Evolutionary conservation across 2,888 invertebrate species (phyloP).

Genomic region (Caenorhabditis sp.): DNA sequence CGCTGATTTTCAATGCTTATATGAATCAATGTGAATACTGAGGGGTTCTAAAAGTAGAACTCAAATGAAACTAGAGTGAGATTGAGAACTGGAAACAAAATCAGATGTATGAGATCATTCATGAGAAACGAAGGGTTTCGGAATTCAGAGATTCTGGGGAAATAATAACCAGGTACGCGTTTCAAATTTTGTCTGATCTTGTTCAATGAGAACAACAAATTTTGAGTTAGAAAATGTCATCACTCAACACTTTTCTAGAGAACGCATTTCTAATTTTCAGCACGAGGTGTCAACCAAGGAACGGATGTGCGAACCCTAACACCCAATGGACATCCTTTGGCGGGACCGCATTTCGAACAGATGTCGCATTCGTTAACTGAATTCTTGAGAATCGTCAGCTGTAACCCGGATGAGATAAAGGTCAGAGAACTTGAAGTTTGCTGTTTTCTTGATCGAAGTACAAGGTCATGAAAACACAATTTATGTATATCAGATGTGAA

Average conservation of each 20-base stretch:
- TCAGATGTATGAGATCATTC: too few species aligned
- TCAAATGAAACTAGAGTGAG: not conserved
- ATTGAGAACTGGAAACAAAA: not conserved
- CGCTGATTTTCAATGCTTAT: constrained; percentile 18
- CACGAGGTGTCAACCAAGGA: constrained; percentile 10
- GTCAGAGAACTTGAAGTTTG: constrained; percentile 40
- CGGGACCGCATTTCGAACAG: constrained; percentile 66
- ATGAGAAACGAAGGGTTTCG: too few species aligned
- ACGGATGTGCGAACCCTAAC: constrained; percentile 48
- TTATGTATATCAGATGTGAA: constrained; percentile 6
- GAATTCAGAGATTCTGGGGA: not conserved
- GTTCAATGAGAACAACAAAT: not conserved
- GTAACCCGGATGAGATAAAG: constrained; percentile 77
- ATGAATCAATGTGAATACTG: too few species aligned
- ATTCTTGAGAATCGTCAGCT: constrained; percentile 74
- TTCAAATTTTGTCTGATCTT: too few species aligned
- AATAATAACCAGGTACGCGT: not conserved
- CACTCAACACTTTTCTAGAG: not conserved
- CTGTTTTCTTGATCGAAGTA: constrained; percentile 8
- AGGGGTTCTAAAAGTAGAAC: not conserved
- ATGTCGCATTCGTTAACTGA: constrained; percentile 65
- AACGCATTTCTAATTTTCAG: not conserved
- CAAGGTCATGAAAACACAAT: not conserved
- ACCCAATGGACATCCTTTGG: constrained; percentile 31
- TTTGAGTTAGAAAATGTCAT: not conserved